Evolutionary conservation across 92 coral and sea anemone genomes (phyloP).

Genomic region (Scolanthus callimorphus): DNA sequence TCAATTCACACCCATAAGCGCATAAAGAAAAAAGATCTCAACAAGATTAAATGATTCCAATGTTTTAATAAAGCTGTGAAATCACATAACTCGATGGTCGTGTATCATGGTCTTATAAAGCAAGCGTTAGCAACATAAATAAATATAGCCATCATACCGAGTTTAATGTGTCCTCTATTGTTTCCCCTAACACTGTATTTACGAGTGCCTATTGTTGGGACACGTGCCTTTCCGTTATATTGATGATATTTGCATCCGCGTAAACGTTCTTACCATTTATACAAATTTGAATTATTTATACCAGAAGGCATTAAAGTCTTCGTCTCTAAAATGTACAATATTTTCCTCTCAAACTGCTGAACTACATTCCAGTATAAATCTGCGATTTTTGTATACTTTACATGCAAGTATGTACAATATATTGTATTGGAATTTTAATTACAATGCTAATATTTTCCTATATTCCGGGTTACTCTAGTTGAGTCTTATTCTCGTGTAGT

Average conservation of each 20-base stretch:
- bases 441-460: neutral
- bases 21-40: conserved; percentile 2
- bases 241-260: conserved; percentile 35
- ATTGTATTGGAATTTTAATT: neutral
- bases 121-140: conserved; percentile 19
- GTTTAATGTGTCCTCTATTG: conserved; percentile 38
- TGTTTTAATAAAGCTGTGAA: conserved; percentile 19
- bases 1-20: conserved; percentile 21
- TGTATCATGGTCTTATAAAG: conserved; percentile 8
- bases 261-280: neutral
- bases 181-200: conserved; percentile 35
- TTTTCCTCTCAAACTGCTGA: neutral
- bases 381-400: neutral
- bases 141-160: conserved; percentile 5
- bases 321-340: conserved; percentile 19
- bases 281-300: conserved; percentile 17
- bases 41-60: conserved; percentile 10
- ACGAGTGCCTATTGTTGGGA: conserved; percentile 46
- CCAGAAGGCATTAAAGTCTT: conserved; percentile 6
- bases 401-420: neutral
- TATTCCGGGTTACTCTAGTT: conserved; percentile 21
- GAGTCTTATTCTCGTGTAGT: conserved; percentile 83
- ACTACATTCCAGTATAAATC: neutral
- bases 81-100: conserved; percentile 5
- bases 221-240: conserved; percentile 84